These are phyloP conservation scores for Dicentrarchus labrax DNA, from an alignment of 2,113 vertebrate species.

Conservation along the genomic window DNA sequence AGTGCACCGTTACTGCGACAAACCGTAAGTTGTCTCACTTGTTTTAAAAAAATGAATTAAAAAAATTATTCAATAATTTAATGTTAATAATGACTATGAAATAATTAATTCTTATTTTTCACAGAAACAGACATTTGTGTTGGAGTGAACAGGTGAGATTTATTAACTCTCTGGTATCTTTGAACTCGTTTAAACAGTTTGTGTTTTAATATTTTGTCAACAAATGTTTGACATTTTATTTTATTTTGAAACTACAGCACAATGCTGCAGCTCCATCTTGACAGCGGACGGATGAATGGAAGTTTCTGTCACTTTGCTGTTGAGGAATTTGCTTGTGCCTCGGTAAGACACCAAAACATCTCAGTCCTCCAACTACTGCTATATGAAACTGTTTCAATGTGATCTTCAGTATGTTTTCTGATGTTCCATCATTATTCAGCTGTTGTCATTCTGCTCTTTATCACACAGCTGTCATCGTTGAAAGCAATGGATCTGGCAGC, in stretches of 20 bases:
- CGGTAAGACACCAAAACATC: constrained; percentile 55
- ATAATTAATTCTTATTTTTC: not conserved
- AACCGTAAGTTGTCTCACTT: constrained; percentile 69
- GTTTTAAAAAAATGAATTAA: not conserved
- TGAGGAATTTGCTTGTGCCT: constrained; percentile 76
- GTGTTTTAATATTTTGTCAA: not conserved
- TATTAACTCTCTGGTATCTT: not conserved
- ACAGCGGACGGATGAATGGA: not conserved
- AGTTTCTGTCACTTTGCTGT: constrained; percentile 71
- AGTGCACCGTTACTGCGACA: constrained; percentile 72
- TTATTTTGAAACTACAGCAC: constrained; percentile 66
- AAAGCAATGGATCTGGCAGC: constrained; percentile 45
- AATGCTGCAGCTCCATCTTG: constrained; percentile 47
- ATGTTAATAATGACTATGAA: not conserved
- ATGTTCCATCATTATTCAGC: not conserved
- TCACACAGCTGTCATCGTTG: constrained; percentile 55
- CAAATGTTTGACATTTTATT: not conserved
- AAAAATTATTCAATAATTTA: not conserved
- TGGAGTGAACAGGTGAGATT: constrained; percentile 78
- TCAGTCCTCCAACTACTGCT: not conserved
- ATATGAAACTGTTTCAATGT: not conserved
- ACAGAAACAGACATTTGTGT: constrained; percentile 76
- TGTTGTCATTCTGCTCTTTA: not conserved
- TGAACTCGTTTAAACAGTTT: not conserved
- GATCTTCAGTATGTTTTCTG: not conserved